A percentile compares a stretch with the other conserved stretches of the same genome.
phyloP scores from a whole-genome alignment of 2,113 vertebrate species.

The Saguinus imperator region DNA sequence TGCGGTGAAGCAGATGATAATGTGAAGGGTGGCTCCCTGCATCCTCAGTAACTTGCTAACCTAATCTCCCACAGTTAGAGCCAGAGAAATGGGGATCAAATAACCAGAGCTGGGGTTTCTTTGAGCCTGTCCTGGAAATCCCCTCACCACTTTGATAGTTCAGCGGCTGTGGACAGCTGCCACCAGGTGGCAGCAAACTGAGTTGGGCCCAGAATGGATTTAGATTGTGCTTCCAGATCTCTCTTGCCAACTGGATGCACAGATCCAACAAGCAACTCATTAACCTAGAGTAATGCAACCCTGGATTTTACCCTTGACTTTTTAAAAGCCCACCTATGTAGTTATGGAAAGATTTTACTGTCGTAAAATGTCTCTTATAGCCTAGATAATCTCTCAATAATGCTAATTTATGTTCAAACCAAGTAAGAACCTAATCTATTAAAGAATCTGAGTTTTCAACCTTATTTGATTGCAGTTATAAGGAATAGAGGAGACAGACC shows the following conservation, averaged over 20 bases:
- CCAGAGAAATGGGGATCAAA: neutral
- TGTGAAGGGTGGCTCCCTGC: neutral
- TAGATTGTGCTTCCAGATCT: neutral
- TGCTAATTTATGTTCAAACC: neutral
- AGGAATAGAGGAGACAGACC: neutral
- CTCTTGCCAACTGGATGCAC: neutral
- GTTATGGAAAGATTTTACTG: neutral
- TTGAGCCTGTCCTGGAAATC: neutral
- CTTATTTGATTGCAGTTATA: neutral
- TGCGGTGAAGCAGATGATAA: neutral
- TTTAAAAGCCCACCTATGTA: neutral
- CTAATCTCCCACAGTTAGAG: neutral
- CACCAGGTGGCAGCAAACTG: constrained; percentile 35
- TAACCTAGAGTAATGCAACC: too few relatives aligned
- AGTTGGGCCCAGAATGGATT: neutral
- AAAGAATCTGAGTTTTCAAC: neutral
- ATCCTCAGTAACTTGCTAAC: neutral
- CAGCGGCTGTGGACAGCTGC: neutral
- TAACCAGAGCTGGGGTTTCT: neutral
- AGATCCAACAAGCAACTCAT: neutral
- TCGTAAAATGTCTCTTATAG: neutral
- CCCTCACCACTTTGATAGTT: accelerated
- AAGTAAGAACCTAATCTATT: neutral
- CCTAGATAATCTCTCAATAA: neutral
- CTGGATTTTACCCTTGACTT: neutral